phyloP scores from a whole-genome alignment of 2,888 invertebrate genomes.

The Habroteleia sp. region DNA sequence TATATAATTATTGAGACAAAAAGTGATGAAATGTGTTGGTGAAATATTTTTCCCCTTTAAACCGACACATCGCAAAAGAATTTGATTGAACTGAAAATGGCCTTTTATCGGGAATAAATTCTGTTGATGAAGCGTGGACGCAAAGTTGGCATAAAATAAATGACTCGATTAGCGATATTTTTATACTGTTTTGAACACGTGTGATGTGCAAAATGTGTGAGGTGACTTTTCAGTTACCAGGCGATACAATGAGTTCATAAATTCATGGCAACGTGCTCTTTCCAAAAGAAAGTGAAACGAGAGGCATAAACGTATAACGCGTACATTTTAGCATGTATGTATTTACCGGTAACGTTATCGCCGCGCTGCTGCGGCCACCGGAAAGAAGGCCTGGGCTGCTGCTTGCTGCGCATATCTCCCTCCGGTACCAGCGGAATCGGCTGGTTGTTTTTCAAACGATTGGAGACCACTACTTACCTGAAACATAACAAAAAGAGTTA shows the following conservation, averaged over 20 bases:
- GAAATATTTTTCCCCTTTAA: conserved; percentile 13
- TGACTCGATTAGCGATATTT: no score
- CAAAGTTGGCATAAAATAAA: no score
- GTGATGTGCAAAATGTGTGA: no score
- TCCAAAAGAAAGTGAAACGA: conserved; percentile 15
- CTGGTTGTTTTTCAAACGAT: conserved; percentile 77
- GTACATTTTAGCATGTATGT: conserved; percentile 66
- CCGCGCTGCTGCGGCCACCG: conserved; percentile 85
- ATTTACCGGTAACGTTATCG: conserved; percentile 83
- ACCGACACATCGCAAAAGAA: background rate
- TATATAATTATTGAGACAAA: conserved; percentile 33
- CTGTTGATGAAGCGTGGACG: no score
- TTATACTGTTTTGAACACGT: no score
- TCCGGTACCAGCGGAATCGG: conserved; percentile 79
- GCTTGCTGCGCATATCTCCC: conserved; percentile 86
- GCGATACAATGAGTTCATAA: background rate
- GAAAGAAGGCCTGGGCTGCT: conserved; percentile 87
- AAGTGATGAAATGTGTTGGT: conserved; percentile 6
- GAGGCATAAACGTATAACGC: conserved; percentile 55
- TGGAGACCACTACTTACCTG: conserved; percentile 81
- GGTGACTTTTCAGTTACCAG: conserved; percentile 4
- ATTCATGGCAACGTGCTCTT: conserved; percentile 31
- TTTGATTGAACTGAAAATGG: no score
- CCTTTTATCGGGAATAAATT: no score
- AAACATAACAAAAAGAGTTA: conserved; percentile 66